Base-by-base conservation (phyloP, 2,797 vertebrate genomes). In the Scleropages formosus region DNA sequence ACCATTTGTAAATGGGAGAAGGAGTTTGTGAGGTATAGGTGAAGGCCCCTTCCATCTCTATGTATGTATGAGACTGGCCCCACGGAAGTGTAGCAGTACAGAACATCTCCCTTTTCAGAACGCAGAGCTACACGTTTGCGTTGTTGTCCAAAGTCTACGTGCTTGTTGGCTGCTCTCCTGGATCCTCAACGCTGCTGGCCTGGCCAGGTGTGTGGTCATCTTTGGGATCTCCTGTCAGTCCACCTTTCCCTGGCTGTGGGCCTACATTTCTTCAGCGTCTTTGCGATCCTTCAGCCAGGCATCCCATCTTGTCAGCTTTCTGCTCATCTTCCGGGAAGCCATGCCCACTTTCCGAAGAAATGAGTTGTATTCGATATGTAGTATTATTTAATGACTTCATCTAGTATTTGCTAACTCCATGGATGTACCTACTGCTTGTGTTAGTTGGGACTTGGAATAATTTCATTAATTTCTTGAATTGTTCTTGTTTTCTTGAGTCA, bases 401-500 rank as follows among this genome's bases (percentile, higher is more conserved):
- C 80, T 85, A 80, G 82, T 65, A 75, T 85, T 84, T 87, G 77
- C 78, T 84, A 65, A 80, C 75, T 85, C 71, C 75, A 56, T 85
- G 66, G 39, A 69, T 76, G 51, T 67, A 46, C n/a, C 44, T 68
- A 39, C 73, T 75, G 70, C 72, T 78, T 49, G 80, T 86, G 84
- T 84, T 61, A 80, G 69, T 84, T 85, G 10, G 65, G 49, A 80
- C 77, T 75, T 87, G 82, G 44, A 68, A 62, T 68, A 31, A 74
- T 83, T 49, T 62, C 39, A 62, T 83, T 83, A 26, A 53, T 66
- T 73, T 87, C 85, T 78, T 66, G 71, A 64, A 81, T 83, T 83
- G 77, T 77, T 88, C 82, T 76, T 80, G 85, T 80, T 84, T 83
- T 83, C 31, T 65, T 80, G 60, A 69, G 75, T 85, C 88, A 82